Evolutionary conservation across 2,113 vertebrate species (phyloP).

Genomic region (Prochilodus magdalenae): DNA sequence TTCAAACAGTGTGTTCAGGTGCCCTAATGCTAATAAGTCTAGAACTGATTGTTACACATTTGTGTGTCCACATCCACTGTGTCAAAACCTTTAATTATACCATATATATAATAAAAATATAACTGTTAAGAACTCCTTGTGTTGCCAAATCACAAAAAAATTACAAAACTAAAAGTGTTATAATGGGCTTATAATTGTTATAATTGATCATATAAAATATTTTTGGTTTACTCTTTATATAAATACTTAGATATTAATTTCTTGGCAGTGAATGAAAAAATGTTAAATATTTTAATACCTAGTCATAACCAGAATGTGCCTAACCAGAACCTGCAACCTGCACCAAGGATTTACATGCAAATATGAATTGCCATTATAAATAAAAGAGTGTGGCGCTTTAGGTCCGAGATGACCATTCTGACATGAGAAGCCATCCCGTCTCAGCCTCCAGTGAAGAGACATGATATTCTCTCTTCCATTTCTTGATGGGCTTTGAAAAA

Average conservation of each 20-base stretch:
- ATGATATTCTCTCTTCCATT: conserved; percentile 18
- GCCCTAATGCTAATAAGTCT: too few species aligned
- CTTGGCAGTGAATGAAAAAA: neutral
- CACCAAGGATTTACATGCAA: conserved; percentile 32
- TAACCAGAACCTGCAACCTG: conserved; percentile 8
- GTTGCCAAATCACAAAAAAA: too few species aligned
- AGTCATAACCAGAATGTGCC: conserved; percentile 11
- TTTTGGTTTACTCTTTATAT: too few species aligned
- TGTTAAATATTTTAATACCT: neutral
- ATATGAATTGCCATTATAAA: conserved; percentile 27
- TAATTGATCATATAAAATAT: too few species aligned
- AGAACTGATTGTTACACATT: too few species aligned
- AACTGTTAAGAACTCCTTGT: too few species aligned
- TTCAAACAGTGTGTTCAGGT: too few species aligned
- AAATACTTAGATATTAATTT: neutral
- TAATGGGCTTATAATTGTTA: too few species aligned
- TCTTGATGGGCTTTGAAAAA: conserved; percentile 51
- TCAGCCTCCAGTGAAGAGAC: conserved; percentile 32
- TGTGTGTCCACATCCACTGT: too few species aligned
- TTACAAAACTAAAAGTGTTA: too few species aligned
- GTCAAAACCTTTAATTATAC: too few species aligned
- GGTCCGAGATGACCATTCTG: conserved; percentile 51
- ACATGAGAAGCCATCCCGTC: conserved; percentile 37
- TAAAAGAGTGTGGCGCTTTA: conserved; percentile 12
- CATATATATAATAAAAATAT: too few species aligned